Evolutionary conservation across 1,140 invertebrate species (phyloP).

Genomic region (Kradibia gibbosae): DNA sequence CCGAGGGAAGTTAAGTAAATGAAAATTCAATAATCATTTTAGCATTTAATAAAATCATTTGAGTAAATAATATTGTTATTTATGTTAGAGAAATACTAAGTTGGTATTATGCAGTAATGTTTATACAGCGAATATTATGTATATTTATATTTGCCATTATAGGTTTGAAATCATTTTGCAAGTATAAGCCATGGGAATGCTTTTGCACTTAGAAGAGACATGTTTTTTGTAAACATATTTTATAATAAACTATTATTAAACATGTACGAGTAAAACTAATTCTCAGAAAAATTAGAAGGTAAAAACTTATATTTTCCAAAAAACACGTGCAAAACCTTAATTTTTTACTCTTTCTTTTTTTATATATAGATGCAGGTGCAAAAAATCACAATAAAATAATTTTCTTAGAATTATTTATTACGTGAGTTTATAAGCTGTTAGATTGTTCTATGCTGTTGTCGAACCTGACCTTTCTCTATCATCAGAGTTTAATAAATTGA

Average conservation of each 20-base stretch:
- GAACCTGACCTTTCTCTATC: neutral
- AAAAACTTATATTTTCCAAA: no score
- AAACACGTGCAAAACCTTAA: no score
- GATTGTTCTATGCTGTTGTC: neutral
- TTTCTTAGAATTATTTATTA: neutral
- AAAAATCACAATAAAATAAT: no score
- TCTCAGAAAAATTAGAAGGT: no score
- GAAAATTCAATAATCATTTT: no score
- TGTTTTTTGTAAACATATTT: neutral
- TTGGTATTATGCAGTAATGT: neutral
- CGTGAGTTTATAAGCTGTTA: neutral
- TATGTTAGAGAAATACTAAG: neutral
- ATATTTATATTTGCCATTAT: neutral
- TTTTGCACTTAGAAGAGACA: neutral
- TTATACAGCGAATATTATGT: neutral
- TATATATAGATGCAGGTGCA: no score
- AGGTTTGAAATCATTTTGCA: neutral
- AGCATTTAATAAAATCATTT: no score
- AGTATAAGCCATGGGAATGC: neutral
- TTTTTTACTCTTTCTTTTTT: no score
- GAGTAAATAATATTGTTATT: neutral
- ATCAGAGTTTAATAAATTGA: neutral
- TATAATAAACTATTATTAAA: no score
- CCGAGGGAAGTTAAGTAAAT: no score
- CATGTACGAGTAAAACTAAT: no score